Percentiles rank a stretch among this genome's conserved stretches.
Conservation (phyloP, 35 echinoderm and acorn worm genomes). For the Holothuria glaberrima region DNA sequence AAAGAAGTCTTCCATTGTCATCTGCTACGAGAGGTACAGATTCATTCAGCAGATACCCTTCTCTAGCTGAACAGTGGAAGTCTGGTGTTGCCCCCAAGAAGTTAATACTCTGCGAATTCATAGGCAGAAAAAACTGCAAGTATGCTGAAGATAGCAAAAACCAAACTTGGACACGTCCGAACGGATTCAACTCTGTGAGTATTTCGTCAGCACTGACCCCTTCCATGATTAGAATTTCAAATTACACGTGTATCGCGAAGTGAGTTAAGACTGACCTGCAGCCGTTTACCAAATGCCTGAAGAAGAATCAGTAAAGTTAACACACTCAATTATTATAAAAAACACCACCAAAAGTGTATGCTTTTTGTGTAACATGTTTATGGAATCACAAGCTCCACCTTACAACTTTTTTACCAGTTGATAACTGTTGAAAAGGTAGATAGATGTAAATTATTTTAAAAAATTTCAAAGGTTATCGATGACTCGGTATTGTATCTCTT, state of each 20-base stretch:
- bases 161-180: background rate
- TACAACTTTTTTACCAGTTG: no score
- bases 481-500: no score
- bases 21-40: slow-evolving; percentile 1
- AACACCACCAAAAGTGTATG: no score
- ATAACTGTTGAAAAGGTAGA: no score
- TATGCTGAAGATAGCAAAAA: slow-evolving; percentile 31
- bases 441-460: no score
- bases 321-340: no score
- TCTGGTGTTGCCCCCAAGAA: slow-evolving; percentile 36
- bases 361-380: no score
- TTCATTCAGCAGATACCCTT: slow-evolving; percentile 3
- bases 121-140: slow-evolving; percentile 16
- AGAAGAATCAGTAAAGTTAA: no score
- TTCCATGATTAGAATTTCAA: background rate
- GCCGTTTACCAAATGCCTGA: no score
- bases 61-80: background rate
- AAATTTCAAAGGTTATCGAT: no score
- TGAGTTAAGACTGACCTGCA: no score
- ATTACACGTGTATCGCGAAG: background rate
- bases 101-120: slow-evolving; percentile 25
- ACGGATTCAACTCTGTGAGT: slow-evolving; percentile 13
- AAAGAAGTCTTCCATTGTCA: background rate
- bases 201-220: background rate
- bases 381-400: no score